Evolutionary conservation across 2,113 vertebrate species (phyloP).

Genomic region (Coryphaenoides rupestris): DNA sequence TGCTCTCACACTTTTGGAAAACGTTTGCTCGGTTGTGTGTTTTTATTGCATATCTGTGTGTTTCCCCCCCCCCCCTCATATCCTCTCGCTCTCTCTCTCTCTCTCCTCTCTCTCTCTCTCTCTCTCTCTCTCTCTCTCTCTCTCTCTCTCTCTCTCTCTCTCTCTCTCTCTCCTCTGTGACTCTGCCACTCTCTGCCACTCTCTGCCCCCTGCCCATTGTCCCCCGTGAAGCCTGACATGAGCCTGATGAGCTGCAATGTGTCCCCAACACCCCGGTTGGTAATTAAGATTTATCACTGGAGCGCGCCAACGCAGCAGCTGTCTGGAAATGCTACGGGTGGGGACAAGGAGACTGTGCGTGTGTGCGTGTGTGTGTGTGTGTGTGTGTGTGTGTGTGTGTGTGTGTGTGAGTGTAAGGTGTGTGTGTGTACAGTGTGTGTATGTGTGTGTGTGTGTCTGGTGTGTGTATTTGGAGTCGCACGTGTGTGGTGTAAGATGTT

Average conservation of each 20-base stretch:
- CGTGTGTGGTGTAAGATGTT: too few species aligned
- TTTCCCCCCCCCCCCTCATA: neutral
- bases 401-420: neutral
- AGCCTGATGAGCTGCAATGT: constrained; percentile 54
- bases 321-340: constrained; percentile 10
- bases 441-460: neutral
- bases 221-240: constrained; percentile 54
- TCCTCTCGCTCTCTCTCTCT: neutral
- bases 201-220: neutral
- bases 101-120: neutral
- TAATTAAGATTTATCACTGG: constrained; percentile 59
- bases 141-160: neutral
- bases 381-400: neutral
- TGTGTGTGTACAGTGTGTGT: neutral
- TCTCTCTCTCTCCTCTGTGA: constrained; percentile 12
- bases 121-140: neutral
- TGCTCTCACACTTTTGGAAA: neutral
- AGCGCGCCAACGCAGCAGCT: constrained; percentile 11
- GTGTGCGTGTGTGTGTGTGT: neutral
- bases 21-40: neutral
- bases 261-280: constrained; percentile 46
- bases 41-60: neutral
- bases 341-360: constrained; percentile 12
- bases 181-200: constrained; percentile 10
- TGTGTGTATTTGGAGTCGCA: too few species aligned